Percentiles rank a stretch among this genome's conserved stretches.
Evolutionary conservation across 2,888 invertebrate genomes (phyloP).

Genomic region (Tenthredo livida): DNA sequence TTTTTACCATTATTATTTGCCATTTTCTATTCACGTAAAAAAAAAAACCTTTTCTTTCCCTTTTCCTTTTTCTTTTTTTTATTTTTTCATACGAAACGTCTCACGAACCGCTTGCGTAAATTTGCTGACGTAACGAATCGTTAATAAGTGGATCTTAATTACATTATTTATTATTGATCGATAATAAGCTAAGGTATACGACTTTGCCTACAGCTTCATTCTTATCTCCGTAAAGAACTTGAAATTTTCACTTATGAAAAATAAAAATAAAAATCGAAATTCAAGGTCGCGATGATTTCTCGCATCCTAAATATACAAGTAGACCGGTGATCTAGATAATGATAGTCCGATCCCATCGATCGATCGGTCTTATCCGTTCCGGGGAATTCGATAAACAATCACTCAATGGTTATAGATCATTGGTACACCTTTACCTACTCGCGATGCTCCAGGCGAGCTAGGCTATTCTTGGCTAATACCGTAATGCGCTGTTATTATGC

Average conservation of each 20-base stretch:
- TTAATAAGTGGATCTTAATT: conserved; percentile 16
- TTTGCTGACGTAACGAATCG: conserved; percentile 20
- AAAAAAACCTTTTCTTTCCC: background rate
- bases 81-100: background rate
- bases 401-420: background rate
- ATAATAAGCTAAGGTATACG: background rate
- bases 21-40: background rate
- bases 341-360: background rate
- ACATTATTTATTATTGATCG: background rate
- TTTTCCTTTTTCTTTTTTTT: no score
- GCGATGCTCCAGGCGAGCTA: background rate
- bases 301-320: background rate
- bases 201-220: background rate
- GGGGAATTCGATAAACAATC: conserved; percentile 4
- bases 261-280: no score
- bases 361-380: background rate
- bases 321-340: background rate
- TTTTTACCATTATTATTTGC: background rate
- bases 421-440: conserved; percentile 4
- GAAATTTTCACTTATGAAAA: background rate
- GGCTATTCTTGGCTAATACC: conserved; percentile 38
- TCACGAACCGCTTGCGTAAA: background rate
- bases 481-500: conserved; percentile 36
- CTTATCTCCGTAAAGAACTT: background rate
- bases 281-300: background rate